phyloP scores from a whole-genome alignment of 2,888 invertebrate genomes.

The Drosophila fungiperda region DNA sequence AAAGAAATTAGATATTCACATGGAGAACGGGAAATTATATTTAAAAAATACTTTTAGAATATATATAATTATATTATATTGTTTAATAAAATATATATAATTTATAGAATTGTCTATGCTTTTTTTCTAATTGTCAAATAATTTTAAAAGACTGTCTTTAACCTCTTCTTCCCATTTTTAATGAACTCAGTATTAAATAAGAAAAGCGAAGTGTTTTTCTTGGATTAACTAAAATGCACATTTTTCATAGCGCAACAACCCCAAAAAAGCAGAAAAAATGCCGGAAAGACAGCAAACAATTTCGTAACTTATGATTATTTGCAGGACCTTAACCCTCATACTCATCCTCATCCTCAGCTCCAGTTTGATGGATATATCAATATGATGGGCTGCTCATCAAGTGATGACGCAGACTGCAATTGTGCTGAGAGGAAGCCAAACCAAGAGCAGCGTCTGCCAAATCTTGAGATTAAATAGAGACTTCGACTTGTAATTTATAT shows the following conservation, averaged over 20 bases:
- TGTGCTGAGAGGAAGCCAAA: constrained; percentile 27
- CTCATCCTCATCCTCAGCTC: constrained; percentile 8
- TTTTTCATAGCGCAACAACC: constrained; percentile 14
- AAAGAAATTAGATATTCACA: not conserved
- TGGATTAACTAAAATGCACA: not conserved
- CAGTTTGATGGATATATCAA: constrained; percentile 16
- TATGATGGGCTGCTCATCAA: constrained; percentile 16
- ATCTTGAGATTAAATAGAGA: constrained; percentile 16
- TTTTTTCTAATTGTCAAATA: not conserved
- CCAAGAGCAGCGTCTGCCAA: constrained; percentile 1
- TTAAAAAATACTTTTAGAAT: not conserved
- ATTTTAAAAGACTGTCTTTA: too few species aligned
- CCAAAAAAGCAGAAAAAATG: not conserved
- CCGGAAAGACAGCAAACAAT: constrained; percentile 25
- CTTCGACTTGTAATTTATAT: not conserved
- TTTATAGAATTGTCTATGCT: not conserved
- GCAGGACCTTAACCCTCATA: constrained; percentile 52
- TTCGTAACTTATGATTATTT: constrained; percentile 56
- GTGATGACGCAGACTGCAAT: constrained; percentile 15
- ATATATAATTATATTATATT: too few species aligned
- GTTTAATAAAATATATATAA: not conserved
- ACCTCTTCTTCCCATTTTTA: too few species aligned
- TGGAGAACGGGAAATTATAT: not conserved
- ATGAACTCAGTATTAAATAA: not conserved
- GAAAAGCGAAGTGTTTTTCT: not conserved